phyloP scores from a whole-genome alignment of 1,140 invertebrate species.

The Heliconius congener region DNA sequence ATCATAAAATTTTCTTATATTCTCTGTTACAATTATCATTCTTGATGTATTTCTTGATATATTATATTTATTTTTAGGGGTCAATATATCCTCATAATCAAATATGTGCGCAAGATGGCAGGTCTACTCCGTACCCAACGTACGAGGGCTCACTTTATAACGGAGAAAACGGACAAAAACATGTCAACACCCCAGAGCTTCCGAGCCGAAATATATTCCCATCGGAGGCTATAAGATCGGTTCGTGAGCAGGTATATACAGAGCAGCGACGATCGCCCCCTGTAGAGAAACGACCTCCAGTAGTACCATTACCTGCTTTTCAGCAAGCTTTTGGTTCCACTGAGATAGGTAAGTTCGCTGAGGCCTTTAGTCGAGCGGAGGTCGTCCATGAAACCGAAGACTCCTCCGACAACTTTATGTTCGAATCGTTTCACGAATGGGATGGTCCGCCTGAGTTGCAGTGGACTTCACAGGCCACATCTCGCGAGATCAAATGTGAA shows the following conservation, averaged over 20 bases:
- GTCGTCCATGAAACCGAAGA: slow-evolving; percentile 64
- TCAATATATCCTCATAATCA: slow-evolving; percentile 54
- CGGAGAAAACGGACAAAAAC: slow-evolving; percentile 48
- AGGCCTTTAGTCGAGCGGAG: slow-evolving; percentile 80
- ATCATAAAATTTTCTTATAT: too few species aligned
- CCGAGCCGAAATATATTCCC: slow-evolving; percentile 34
- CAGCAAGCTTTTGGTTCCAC: slow-evolving; percentile 90
- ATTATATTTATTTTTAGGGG: slow-evolving; percentile 43
- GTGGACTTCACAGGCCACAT: slow-evolving; percentile 63
- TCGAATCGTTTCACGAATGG: slow-evolving; percentile 73
- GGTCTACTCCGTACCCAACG: slow-evolving; percentile 61
- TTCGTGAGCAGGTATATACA: slow-evolving; percentile 45
- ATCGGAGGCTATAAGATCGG: slow-evolving; percentile 41
- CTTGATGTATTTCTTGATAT: background rate
- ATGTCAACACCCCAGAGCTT: slow-evolving; percentile 44
- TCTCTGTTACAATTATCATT: too few species aligned
- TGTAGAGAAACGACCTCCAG: slow-evolving; percentile 59
- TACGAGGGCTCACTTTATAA: slow-evolving; percentile 59
- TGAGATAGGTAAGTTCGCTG: slow-evolving; percentile 87
- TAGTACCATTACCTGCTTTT: slow-evolving; percentile 86
- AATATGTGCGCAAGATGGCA: slow-evolving; percentile 56
- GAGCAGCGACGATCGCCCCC: slow-evolving; percentile 56
- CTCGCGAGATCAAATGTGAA: slow-evolving; percentile 75
- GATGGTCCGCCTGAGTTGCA: slow-evolving; percentile 61
- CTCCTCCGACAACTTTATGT: slow-evolving; percentile 57